phyloP scores from a whole-genome alignment of 2,888 invertebrate species.

The Steinernema hermaphroditum region DNA sequence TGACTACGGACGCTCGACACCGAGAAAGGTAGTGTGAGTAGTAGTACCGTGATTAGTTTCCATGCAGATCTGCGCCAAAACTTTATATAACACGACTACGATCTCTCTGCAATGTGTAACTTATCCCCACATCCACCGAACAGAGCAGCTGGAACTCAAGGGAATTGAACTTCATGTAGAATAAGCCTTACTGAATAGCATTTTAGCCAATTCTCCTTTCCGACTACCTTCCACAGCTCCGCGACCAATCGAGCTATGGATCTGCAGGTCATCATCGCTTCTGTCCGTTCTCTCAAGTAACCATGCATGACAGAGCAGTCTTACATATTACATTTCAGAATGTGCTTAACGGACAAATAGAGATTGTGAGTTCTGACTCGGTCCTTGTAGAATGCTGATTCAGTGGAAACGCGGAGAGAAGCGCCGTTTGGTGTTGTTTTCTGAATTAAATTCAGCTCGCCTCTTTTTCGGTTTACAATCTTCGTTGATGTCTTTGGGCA shows the following conservation, averaged over 20 bases:
- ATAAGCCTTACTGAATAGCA: neutral
- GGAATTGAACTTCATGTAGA: too few species aligned
- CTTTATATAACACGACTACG: too few species aligned
- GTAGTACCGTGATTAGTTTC: neutral
- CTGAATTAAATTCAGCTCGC: neutral
- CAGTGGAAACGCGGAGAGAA: neutral
- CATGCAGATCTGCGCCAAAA: neutral
- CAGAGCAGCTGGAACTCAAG: too few species aligned
- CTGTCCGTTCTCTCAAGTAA: neutral
- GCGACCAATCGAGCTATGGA: neutral
- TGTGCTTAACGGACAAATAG: neutral
- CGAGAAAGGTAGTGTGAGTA: neutral
- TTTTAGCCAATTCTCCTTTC: neutral
- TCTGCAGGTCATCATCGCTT: neutral
- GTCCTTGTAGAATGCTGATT: neutral
- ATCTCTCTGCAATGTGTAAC: too few species aligned
- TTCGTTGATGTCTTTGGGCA: neutral
- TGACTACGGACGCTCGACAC: conserved; percentile 6
- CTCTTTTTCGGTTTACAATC: conserved; percentile 4
- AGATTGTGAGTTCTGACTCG: neutral
- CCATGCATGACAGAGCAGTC: too few species aligned
- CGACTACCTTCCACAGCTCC: neutral
- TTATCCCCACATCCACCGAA: too few species aligned
- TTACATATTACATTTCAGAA: neutral
- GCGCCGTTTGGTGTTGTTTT: neutral